phyloP scores from a whole-genome alignment of 2,797 vertebrate genomes.

The Coilia nasus region DNA sequence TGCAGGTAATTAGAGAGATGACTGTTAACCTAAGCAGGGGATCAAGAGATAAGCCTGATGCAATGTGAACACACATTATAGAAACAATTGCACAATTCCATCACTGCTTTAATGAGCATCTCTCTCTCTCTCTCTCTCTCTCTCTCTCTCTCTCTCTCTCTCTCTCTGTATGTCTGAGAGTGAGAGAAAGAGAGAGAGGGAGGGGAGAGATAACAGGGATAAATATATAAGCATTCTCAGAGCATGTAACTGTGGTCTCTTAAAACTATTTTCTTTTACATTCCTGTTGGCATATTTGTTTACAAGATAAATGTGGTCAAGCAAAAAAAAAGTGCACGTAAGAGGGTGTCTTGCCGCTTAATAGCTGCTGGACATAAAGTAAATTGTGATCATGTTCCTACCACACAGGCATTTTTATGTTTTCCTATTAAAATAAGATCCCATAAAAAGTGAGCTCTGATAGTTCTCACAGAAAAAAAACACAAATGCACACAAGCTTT shows the following conservation, averaged over 20 bases:
- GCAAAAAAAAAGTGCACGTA: constrained; percentile 41
- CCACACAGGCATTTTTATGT: constrained; percentile 54
- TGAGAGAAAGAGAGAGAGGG: no score
- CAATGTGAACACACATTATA: constrained; percentile 25
- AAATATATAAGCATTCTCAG: neutral
- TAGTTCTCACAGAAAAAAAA: constrained; percentile 28
- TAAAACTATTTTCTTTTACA: constrained; percentile 22
- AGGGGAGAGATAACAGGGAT: neutral
- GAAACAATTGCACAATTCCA: neutral
- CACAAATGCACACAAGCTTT: constrained; percentile 5
- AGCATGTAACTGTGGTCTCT: constrained; percentile 25
- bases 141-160: neutral
- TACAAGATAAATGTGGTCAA: constrained; percentile 49
- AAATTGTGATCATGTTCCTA: constrained; percentile 51
- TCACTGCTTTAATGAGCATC: neutral
- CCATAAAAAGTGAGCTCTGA: constrained; percentile 48
- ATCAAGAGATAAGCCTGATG: constrained; percentile 29
- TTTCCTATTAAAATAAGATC: constrained; percentile 50
- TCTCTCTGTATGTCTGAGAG: neutral
- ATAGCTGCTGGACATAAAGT: constrained; percentile 51
- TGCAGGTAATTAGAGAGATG: constrained; percentile 39
- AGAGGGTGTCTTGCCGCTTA: constrained; percentile 41
- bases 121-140: neutral
- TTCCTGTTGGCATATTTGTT: constrained; percentile 39
- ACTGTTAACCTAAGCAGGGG: constrained; percentile 49